Percentiles rank a stretch among this genome's conserved stretches.
Evolutionary conservation across 2,888 invertebrate genomes (phyloP).

Genomic region (Melitaea athalia): DNA sequence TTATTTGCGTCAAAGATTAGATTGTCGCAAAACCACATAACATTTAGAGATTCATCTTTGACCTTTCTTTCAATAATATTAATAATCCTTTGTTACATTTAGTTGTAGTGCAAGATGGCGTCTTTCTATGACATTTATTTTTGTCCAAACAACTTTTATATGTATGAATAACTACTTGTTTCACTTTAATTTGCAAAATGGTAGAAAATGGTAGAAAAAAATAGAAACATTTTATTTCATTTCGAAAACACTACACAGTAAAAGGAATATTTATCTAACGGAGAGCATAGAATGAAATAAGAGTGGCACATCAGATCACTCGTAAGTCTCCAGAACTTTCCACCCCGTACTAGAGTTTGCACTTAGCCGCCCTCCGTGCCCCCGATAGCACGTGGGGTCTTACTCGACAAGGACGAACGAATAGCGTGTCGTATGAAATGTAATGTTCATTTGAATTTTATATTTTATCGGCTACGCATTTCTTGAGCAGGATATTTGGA

Average conservation of each 20-base stretch:
- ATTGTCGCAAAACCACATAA: neutral
- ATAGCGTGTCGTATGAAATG: constrained; percentile 27
- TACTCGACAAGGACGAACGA: constrained; percentile 36
- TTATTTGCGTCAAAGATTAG: neutral
- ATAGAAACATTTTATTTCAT: neutral
- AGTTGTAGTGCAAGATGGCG: neutral
- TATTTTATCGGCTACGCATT: neutral
- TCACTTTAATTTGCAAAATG: too few relatives aligned
- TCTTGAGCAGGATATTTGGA: neutral
- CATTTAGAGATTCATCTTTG: neutral
- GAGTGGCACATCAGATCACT: constrained; percentile 18
- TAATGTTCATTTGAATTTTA: constrained; percentile 4
- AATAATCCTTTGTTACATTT: neutral
- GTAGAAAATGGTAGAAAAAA: neutral
- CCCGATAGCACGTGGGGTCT: constrained; percentile 15
- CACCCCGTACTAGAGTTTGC: constrained; percentile 56
- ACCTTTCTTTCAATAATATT: neutral
- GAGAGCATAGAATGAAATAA: constrained; percentile 10
- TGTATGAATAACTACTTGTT: too few relatives aligned
- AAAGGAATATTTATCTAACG: constrained; percentile 19
- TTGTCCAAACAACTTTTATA: neutral
- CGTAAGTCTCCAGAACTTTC: constrained; percentile 49
- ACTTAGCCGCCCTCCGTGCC: constrained; percentile 49
- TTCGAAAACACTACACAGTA: constrained; percentile 1
- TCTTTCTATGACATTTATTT: neutral